Evolutionary conservation across 1,140 invertebrate species (phyloP).

Genomic region (Glossosoma conforme): DNA sequence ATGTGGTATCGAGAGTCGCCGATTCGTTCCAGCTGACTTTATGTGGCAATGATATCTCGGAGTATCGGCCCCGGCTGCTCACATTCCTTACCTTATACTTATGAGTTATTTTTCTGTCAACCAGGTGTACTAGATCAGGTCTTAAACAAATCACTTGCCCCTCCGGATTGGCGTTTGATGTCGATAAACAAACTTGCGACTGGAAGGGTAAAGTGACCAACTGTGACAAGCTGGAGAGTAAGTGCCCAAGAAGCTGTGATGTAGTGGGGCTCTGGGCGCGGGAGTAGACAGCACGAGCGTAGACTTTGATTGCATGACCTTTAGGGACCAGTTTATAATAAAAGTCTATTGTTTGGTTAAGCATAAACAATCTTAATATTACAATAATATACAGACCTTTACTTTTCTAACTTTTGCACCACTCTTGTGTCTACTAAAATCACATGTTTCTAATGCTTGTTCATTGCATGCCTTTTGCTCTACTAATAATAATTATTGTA

Average conservation of each 20-base stretch:
- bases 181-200: conserved; percentile 95
- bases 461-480: conserved; percentile 3
- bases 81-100: conserved; percentile 35
- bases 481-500: too few species aligned
- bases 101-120: conserved; percentile 34
- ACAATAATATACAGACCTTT: too few species aligned
- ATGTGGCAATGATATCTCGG: background rate
- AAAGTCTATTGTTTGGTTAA: conserved; percentile 22
- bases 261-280: conserved; percentile 41
- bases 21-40: too few species aligned
- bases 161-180: conserved; percentile 91
- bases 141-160: conserved; percentile 92
- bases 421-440: background rate
- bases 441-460: conserved; percentile 2
- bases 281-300: conserved; percentile 39
- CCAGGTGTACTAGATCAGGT: conserved; percentile 87
- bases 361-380: conserved; percentile 21
- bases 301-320: conserved; percentile 30
- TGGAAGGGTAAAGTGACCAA: conserved; percentile 95
- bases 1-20: too few species aligned
- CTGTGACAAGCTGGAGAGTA: conserved; percentile 94
- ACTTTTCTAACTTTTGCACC: too few species aligned
- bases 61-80: conserved; percentile 14
- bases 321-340: conserved; percentile 6
- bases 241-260: conserved; percentile 58